These are phyloP conservation scores for Anser brachyrhynchus DNA, from an alignment of 2,113 vertebrate species.

Conservation along the genomic window DNA sequence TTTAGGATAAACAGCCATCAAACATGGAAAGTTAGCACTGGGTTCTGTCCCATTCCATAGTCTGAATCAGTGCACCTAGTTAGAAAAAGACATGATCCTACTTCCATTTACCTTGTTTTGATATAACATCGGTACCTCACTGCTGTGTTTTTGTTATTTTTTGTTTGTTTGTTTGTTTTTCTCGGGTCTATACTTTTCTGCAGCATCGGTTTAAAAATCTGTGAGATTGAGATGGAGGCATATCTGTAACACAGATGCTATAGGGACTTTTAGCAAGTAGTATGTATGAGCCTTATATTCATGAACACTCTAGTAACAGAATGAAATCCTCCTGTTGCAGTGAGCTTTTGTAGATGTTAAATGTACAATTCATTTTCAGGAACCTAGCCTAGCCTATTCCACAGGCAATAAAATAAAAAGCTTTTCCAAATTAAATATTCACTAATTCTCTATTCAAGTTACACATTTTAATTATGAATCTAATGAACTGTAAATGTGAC, in stretches of 20 bases:
- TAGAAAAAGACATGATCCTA: not conserved
- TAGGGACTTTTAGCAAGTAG: not conserved
- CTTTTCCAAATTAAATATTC: conserved; percentile 41
- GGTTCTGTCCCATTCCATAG: not conserved
- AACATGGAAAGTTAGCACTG: fast-evolving
- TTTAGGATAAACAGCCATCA: not conserved
- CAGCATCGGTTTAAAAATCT: not conserved
- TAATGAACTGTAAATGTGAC: conserved; percentile 45
- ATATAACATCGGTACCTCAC: not conserved
- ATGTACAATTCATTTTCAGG: not conserved
- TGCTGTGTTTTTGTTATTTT: not conserved
- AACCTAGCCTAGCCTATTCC: not conserved
- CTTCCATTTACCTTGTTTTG: not conserved
- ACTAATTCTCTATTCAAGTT: not conserved
- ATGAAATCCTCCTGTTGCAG: not conserved
- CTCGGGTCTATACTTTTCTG: not conserved
- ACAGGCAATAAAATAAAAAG: conserved; percentile 13
- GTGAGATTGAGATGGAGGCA: not conserved
- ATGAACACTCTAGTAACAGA: not conserved
- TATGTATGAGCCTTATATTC: not conserved
- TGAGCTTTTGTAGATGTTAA: not conserved
- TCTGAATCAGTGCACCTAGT: not conserved
- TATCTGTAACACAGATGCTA: not conserved
- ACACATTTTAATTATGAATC: conserved; percentile 62
- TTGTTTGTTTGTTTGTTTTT: not conserved